Base-by-base conservation (phyloP, 2,113 vertebrate genomes). In the Neomonachus schauinslandi region DNA sequence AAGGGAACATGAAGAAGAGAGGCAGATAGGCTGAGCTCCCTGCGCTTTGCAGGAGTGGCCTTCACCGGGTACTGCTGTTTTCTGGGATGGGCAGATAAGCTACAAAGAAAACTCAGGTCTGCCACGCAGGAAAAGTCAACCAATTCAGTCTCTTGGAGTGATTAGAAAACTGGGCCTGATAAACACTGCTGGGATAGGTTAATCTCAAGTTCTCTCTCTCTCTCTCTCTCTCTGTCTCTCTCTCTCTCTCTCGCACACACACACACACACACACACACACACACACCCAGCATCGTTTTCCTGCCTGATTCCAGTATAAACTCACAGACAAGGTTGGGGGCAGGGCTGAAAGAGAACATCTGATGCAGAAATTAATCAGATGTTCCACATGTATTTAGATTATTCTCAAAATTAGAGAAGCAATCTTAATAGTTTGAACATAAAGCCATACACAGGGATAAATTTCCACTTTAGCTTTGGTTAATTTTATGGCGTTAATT, bases 141-240 rank as follows among this genome's bases (percentile, higher is more conserved):
- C 36, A 82, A 39, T 88, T 91, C 55, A 95, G 55, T 39, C 5
- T 97, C 49, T 13, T 95, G 42, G n/a, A 93, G 36, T 84, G 67
- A 87, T 92, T 89, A 95, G 55, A 86, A 91, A 95, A 94, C 26
- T 79, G 16, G 80, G 51, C 72, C 77, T 95, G 80, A 96, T 61
- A 92, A 97, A 93, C n/a, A 87, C n/a, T 93, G 42, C 36, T 46
- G 65, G 18, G 9, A 72, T 76, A 83, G n/a, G 69, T 72, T 89
- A 65, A 86, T 79, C 24, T 59, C 51, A 90, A 91, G 15, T 36
- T 69, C 61, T 16, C 63, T 33, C 63, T 16, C 63, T 15, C 63
- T 31, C 63, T 1, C 15, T 31, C 26, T 63, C 26, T 63, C 11
- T 63, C 24, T 26, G 21, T 24, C 57, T 9, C 57, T 1, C 51